A percentile compares a stretch with the other conserved stretches of the same genome.
phyloP scores from a whole-genome alignment of 1,140 invertebrate genomes.

The Rhysida immarginata region DNA sequence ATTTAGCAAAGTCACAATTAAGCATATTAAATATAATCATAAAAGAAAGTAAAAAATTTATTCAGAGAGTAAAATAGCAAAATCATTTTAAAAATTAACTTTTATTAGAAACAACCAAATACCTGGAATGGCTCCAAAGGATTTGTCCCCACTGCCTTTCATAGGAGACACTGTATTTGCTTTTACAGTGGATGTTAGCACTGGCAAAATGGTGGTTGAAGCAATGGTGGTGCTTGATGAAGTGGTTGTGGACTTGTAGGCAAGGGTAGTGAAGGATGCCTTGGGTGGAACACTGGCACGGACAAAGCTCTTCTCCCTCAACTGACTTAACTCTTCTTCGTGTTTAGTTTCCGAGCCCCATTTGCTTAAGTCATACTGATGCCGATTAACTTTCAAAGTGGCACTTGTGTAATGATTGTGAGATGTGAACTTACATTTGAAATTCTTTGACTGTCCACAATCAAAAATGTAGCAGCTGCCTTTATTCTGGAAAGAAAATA shows the following conservation, averaged over 20 bases:
- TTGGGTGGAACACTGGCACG: background rate
- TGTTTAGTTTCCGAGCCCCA: conserved; percentile 56
- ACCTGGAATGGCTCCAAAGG: no score
- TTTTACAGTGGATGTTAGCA: background rate
- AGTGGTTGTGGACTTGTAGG: background rate
- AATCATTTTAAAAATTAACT: no score
- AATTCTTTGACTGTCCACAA: conserved; percentile 71
- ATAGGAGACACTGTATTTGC: no score
- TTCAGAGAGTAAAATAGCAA: no score
- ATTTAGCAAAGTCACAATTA: no score
- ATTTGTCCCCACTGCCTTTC: no score
- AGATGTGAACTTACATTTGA: conserved; percentile 79
- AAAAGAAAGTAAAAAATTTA: no score
- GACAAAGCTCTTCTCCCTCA: conserved; percentile 33
- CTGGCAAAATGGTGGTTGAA: background rate
- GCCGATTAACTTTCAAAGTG: conserved; percentile 48
- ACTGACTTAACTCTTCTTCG: conserved; percentile 58
- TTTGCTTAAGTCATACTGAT: conserved; percentile 45
- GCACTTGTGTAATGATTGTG: conserved; percentile 81
- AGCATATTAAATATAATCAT: no score
- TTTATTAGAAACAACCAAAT: no score
- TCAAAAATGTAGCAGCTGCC: conserved; percentile 84
- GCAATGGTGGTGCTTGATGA: background rate
- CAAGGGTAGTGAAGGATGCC: background rate
- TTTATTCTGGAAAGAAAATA: conserved; percentile 43